phyloP scores from a whole-genome alignment of 2,797 vertebrate genomes.

The Mus minutoides region DNA sequence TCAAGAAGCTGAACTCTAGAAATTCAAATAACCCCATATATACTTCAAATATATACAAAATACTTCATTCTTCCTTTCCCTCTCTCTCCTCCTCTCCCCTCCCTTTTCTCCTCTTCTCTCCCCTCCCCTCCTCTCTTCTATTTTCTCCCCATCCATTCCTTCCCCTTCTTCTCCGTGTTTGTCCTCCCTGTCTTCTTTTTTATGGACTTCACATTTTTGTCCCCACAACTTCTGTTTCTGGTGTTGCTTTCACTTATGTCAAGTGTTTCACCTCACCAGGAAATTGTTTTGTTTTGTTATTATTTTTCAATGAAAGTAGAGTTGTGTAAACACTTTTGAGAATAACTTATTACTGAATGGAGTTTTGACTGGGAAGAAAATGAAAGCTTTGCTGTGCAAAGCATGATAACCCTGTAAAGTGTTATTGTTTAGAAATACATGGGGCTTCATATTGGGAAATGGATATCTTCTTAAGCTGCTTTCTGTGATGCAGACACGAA shows the following conservation, averaged over 20 bases:
- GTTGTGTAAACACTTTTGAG: not conserved
- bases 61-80: not conserved
- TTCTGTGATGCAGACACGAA: not conserved
- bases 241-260: not conserved
- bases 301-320: not conserved
- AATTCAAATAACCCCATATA: too few relatives aligned
- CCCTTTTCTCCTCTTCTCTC: accelerated
- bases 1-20: too few relatives aligned
- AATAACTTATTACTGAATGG: not conserved
- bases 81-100: too few relatives aligned
- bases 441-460: not conserved
- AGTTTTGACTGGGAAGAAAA: not conserved
- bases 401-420: not conserved
- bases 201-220: not conserved
- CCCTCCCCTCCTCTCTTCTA: not conserved
- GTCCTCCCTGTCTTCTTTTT: not conserved
- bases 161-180: too few relatives aligned
- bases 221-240: not conserved
- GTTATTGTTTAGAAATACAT: not conserved
- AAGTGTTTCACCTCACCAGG: not conserved
- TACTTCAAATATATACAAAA: not conserved
- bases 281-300: not conserved
- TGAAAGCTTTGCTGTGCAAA: not conserved
- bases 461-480: not conserved
- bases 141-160: too few relatives aligned